These are phyloP conservation scores for Arremon aurantiirostris DNA, from an alignment of 2,797 vertebrate species.

Conservation along the genomic window DNA sequence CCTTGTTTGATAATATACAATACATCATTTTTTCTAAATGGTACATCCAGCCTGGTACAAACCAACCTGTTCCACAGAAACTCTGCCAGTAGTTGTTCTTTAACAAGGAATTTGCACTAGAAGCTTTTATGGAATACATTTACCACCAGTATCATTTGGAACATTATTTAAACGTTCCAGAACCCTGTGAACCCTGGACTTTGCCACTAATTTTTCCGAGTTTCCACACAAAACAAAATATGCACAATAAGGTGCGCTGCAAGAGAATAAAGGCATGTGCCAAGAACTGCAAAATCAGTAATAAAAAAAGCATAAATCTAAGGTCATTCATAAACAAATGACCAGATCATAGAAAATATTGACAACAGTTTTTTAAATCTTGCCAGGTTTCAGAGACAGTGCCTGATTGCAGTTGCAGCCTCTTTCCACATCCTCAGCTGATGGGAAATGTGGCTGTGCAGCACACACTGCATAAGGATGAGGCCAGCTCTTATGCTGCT, in stretches of 20 bases:
- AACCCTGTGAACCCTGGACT: neutral
- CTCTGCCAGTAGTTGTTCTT: neutral
- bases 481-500: neutral
- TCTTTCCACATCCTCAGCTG: neutral
- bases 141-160: neutral
- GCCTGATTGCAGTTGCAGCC: neutral
- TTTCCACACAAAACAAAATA: neutral
- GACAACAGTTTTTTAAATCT: neutral
- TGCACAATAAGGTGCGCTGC: neutral
- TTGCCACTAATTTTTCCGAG: neutral
- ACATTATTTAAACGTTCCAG: neutral
- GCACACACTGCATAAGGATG: neutral
- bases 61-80: neutral
- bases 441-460: neutral
- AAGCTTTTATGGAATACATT: neutral
- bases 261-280: neutral
- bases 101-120: neutral
- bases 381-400: neutral
- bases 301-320: neutral
- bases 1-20: neutral
- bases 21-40: neutral
- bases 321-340: neutral
- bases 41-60: neutral
- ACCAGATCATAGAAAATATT: neutral
- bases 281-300: neutral